Evolutionary conservation across 2,797 vertebrate genomes (phyloP).

Genomic region (Pipistrellus pipistrellus): DNA sequence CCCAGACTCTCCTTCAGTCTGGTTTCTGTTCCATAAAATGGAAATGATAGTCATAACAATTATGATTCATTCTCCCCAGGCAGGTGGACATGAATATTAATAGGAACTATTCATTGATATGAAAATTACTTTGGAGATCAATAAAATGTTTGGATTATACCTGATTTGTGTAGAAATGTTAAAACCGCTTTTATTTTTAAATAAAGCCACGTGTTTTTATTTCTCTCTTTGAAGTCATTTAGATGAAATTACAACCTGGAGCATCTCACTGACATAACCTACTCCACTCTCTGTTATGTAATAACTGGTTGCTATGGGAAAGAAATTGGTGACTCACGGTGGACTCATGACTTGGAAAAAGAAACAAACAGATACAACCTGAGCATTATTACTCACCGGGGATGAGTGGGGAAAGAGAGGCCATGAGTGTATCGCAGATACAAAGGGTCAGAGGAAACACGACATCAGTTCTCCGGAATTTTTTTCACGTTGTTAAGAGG

Average conservation of each 20-base stretch:
- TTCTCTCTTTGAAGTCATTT: constrained; percentile 8
- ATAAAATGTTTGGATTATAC: not conserved
- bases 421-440: not conserved
- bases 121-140: not conserved
- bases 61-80: not conserved
- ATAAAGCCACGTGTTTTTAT: constrained; percentile 20
- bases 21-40: constrained; percentile 1
- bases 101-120: not conserved
- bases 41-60: constrained; percentile 11
- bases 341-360: constrained; percentile 4
- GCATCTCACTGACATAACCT: not conserved
- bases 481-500: not conserved
- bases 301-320: constrained; percentile 30
- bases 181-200: constrained; percentile 38
- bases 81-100: constrained; percentile 16
- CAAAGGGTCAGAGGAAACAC: not conserved
- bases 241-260: not conserved
- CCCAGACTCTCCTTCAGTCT: not conserved
- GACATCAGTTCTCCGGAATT: not conserved
- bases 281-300: not conserved
- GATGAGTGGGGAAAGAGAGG: not conserved
- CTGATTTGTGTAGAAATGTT: constrained; percentile 4
- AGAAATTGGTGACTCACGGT: constrained; percentile 23
- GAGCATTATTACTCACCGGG: not conserved
- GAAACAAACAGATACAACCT: constrained; percentile 24